Percentiles rank a stretch among this genome's conserved stretches.
Evolutionary conservation across 2,113 vertebrate genomes (phyloP).

Genomic region (Oriolus oriolus): DNA sequence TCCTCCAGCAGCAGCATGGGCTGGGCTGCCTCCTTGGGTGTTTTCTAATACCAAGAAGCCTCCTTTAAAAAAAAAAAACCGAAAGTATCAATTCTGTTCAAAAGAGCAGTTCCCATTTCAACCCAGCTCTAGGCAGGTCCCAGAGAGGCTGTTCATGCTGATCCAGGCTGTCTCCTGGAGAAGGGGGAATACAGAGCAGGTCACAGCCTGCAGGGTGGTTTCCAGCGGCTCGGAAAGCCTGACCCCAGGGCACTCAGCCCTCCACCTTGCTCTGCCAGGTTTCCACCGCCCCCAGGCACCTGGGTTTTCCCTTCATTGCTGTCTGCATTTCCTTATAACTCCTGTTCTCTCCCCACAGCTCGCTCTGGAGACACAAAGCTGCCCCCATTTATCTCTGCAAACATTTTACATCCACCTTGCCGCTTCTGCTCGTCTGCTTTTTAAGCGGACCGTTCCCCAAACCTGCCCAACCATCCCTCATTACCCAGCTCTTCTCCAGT

Average conservation of each 20-base stretch:
- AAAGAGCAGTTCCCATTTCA: not conserved
- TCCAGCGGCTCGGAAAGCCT: not conserved
- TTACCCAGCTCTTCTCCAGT: not conserved
- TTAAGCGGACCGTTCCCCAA: not conserved
- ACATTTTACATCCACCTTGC: not conserved
- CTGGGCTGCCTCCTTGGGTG: accelerated
- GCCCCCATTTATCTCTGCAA: not conserved
- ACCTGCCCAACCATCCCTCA: not conserved
- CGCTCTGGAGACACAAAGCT: not conserved
- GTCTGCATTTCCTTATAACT: not conserved
- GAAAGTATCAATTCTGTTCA: not conserved
- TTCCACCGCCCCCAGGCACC: not conserved
- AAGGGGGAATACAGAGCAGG: not conserved
- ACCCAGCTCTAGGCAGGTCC: not conserved
- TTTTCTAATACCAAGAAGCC: not conserved
- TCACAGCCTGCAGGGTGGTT: not conserved
- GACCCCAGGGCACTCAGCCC: not conserved
- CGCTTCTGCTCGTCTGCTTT: not conserved
- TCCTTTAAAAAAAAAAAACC: not conserved
- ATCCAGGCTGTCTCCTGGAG: not conserved
- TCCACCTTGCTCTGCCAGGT: not conserved
- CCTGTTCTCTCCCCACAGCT: not conserved
- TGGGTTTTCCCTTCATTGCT: not conserved
- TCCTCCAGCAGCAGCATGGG: not conserved
- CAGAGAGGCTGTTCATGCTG: not conserved